Evolutionary conservation across 30 jellyfish, hydroid and myxozoan species (phyloP).

Genomic region (Hydra vulgaris): DNA sequence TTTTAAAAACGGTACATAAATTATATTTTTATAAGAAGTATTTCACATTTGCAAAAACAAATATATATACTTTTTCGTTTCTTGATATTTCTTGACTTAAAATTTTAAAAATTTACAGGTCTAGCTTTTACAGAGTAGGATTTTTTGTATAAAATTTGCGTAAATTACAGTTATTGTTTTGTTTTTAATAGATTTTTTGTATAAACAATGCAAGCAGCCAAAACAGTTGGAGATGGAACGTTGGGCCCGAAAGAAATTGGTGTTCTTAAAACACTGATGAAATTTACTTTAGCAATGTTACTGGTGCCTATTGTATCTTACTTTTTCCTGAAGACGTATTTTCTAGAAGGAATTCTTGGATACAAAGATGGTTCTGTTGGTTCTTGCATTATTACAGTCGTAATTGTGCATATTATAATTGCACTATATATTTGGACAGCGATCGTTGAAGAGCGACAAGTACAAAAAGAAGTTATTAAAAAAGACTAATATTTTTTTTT

Average conservation of each 20-base stretch:
- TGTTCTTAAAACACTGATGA: conserved; percentile 38
- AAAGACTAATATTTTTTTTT: no score
- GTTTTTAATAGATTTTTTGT: background rate
- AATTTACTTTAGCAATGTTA: conserved; percentile 56
- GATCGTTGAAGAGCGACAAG: conserved; percentile 47
- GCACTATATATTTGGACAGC: conserved; percentile 90
- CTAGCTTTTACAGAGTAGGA: no score
- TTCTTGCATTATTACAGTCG: conserved; percentile 65
- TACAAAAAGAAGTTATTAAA: conserved; percentile 21
- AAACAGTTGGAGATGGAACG: conserved; percentile 19
- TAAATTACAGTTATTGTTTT: no score
- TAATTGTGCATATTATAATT: conserved; percentile 65
- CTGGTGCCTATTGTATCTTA: conserved; percentile 61
- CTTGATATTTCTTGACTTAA: no score
- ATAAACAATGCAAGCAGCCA: background rate
- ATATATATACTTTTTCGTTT: no score
- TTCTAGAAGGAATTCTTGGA: conserved; percentile 73
- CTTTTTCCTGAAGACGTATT: conserved; percentile 50
- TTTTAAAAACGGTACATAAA: no score
- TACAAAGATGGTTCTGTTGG: conserved; percentile 81
- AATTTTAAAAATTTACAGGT: no score
- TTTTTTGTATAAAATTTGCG: no score
- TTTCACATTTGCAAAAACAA: no score
- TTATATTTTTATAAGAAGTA: no score
- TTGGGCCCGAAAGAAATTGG: conserved; percentile 67